phyloP scores from a whole-genome alignment of 1,140 invertebrate genomes.

The Eufriesea mexicana region DNA sequence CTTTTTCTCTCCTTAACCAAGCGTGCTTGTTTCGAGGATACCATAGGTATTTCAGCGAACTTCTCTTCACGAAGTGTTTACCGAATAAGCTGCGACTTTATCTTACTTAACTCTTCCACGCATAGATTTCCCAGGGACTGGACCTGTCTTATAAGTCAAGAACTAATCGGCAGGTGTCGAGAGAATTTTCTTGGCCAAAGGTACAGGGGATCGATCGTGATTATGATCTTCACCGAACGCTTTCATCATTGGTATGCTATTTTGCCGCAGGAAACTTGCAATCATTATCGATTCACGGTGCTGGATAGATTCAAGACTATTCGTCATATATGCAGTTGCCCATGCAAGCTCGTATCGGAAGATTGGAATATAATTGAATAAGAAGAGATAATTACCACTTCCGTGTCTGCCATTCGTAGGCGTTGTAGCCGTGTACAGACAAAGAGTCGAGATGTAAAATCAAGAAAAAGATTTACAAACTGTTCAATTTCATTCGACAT shows the following conservation, averaged over 20 bases:
- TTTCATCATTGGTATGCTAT: slow-evolving; percentile 23
- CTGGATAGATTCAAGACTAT: neutral
- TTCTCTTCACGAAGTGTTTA: neutral
- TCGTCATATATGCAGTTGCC: no score
- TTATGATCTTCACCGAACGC: slow-evolving; percentile 25
- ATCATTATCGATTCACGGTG: slow-evolving; percentile 16
- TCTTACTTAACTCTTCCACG: neutral
- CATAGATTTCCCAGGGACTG: neutral
- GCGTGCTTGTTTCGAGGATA: neutral
- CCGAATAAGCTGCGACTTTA: neutral
- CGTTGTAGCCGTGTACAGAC: neutral
- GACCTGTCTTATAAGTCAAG: neutral
- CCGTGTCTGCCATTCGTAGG: neutral
- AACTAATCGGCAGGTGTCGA: neutral
- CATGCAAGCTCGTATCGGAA: no score
- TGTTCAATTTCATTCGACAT: neutral
- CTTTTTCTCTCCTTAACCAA: slow-evolving; percentile 3
- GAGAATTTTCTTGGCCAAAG: neutral
- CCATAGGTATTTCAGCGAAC: neutral
- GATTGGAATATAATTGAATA: no score
- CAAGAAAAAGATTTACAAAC: slow-evolving; percentile 10
- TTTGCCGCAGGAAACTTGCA: slow-evolving; percentile 5
- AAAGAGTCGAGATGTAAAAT: neutral
- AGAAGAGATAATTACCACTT: neutral
- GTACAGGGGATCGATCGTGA: slow-evolving; percentile 9